These are phyloP conservation scores for Pogonocichla stellata DNA, from an alignment of 2,113 vertebrate species.

Conservation along the genomic window DNA sequence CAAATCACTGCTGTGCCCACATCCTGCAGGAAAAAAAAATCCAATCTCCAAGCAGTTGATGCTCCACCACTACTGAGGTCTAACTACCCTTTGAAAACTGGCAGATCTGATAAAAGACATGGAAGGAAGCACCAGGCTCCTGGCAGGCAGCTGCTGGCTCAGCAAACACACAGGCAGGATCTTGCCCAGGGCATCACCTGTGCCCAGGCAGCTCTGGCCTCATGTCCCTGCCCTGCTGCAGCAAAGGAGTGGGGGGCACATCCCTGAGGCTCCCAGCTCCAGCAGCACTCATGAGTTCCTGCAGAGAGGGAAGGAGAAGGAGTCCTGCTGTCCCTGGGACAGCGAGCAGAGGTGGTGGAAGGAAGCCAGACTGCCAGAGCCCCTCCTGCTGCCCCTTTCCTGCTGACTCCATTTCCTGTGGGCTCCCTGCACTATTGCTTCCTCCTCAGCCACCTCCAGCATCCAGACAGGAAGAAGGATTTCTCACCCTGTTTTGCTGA, in stretches of 20 bases:
- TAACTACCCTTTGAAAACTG: not conserved
- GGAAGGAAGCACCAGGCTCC: not conserved
- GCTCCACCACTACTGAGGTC: not conserved
- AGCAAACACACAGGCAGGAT: not conserved
- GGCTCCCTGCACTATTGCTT: not conserved
- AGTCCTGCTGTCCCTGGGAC: not conserved
- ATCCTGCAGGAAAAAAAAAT: not conserved
- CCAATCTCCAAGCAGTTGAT: not conserved
- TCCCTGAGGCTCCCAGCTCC: accelerated
- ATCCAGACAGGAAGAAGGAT: slow-evolving; percentile 18
- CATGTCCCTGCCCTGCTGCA: accelerated
- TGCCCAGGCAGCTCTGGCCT: not conserved
- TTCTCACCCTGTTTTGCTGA: slow-evolving; percentile 20
- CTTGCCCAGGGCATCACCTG: not conserved
- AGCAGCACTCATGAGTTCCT: accelerated
- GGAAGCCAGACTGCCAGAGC: not conserved
- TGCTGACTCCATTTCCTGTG: slow-evolving; percentile 43
- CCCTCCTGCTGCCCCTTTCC: not conserved
- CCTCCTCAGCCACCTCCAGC: slow-evolving; percentile 16
- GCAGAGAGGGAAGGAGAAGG: not conserved
- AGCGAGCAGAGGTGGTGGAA: not conserved
- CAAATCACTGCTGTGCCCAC: not conserved
- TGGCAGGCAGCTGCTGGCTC: slow-evolving; percentile 2
- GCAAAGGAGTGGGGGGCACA: accelerated
- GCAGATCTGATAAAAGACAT: slow-evolving; percentile 13